Evolutionary conservation across 2,888 invertebrate genomes (phyloP).

Genomic region (Drosophila rubida): DNA sequence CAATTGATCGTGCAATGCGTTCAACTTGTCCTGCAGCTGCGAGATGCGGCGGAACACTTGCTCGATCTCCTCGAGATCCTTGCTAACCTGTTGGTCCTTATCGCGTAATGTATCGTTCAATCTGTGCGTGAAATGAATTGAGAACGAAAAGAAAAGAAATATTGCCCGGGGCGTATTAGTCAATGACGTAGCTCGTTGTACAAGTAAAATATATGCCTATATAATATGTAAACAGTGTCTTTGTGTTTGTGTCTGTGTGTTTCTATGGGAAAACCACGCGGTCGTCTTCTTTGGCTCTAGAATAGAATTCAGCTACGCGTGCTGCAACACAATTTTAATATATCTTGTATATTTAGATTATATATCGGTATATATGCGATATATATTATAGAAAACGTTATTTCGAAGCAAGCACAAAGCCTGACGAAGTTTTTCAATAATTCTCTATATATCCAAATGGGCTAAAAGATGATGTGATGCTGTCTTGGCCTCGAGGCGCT

Average conservation of each 20-base stretch:
- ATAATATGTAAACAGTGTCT: slow-evolving; percentile 51
- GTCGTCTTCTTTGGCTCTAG: slow-evolving; percentile 50
- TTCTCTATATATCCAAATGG: slow-evolving; percentile 58
- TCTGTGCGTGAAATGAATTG: slow-evolving; percentile 86
- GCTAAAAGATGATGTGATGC: slow-evolving; percentile 19
- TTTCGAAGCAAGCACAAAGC: slow-evolving; percentile 39
- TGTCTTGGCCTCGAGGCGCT: slow-evolving; percentile 59
- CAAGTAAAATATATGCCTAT: slow-evolving; percentile 30
- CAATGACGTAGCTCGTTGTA: slow-evolving; percentile 40
- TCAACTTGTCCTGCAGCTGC: slow-evolving; percentile 89
- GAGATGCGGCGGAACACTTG: slow-evolving; percentile 89
- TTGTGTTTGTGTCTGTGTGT: slow-evolving; percentile 2
- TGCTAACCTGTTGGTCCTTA: slow-evolving; percentile 90
- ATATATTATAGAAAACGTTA: slow-evolving; percentile 54
- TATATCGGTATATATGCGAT: slow-evolving; percentile 24
- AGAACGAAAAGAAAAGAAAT: slow-evolving; percentile 20
- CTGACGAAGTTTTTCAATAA: slow-evolving; percentile 65
- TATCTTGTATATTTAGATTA: slow-evolving; percentile 16
- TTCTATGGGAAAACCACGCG: slow-evolving; percentile 58
- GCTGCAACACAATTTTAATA: slow-evolving; percentile 44
- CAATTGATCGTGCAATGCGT: slow-evolving; percentile 88
- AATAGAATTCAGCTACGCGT: slow-evolving; percentile 59
- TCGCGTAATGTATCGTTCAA: slow-evolving; percentile 92
- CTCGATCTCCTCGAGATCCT: slow-evolving; percentile 91
- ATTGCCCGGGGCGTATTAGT: slow-evolving; percentile 59